Percentiles rank a stretch among this genome's conserved stretches.
These are phyloP conservation scores for Callionymus lyra DNA, from an alignment of 2,113 vertebrate species.

Conservation along the genomic window DNA sequence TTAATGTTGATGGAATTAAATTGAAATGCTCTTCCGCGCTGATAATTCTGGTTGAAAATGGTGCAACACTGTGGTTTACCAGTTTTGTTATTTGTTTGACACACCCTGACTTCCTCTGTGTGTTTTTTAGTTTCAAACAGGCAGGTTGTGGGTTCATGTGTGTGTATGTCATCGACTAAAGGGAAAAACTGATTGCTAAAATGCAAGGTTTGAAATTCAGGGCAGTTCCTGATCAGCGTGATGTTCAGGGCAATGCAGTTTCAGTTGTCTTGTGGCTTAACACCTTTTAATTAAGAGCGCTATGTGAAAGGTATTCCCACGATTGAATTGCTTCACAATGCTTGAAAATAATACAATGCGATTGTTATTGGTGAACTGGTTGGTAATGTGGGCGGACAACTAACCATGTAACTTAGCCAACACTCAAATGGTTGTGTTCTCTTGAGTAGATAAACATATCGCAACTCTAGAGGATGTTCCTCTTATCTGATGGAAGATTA, in stretches of 20 bases:
- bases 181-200: constrained; percentile 55
- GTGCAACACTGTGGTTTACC: constrained; percentile 37
- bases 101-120: too few species aligned
- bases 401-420: constrained; percentile 15
- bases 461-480: too few species aligned
- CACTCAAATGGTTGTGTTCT: too few species aligned
- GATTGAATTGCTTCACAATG: too few species aligned
- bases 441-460: too few species aligned
- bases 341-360: too few species aligned
- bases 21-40: too few species aligned
- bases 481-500: too few species aligned
- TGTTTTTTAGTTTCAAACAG: too few species aligned
- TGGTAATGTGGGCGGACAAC: constrained; percentile 21
- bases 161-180: constrained; percentile 26
- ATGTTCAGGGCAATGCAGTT: constrained; percentile 21
- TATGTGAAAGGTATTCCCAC: constrained; percentile 62
- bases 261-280: constrained; percentile 68
- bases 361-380: constrained; percentile 10
- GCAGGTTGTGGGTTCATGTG: not conserved
- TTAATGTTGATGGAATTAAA: too few species aligned
- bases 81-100: constrained; percentile 3
- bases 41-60: constrained; percentile 13
- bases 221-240: constrained; percentile 13
- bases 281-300: constrained; percentile 57
- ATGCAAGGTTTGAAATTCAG: constrained; percentile 31